Evolutionary conservation across 2,888 invertebrate species (phyloP), one percentile per base, ranked within the genome.

Genomic region (Venustoraphidia nigricollis): DNA sequence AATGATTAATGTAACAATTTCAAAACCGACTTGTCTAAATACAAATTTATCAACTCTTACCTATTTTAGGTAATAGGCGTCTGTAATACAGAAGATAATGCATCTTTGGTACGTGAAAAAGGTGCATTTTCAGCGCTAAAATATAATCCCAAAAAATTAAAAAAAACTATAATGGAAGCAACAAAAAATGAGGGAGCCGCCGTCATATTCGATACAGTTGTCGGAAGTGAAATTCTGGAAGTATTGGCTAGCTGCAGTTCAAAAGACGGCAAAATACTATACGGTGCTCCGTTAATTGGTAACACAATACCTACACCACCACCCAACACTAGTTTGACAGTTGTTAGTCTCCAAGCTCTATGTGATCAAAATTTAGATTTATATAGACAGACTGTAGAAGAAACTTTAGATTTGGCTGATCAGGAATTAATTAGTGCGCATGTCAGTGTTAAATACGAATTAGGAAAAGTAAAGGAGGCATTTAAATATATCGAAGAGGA

Each of bases 111-210:
- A 10, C 62, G 79, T 49, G 69, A 75, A 41, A 72, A 72, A 58
- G 83, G 83, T 36, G 82, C 81, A 2, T 75, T 75, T 58, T 70
- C 76, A 41, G 76, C 81, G 10, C 65, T 81, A 6, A 75, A 75
- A 55, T 79, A 73, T 55, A 70, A 68, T 46, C 67, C 72, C 36
- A 69, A 70, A 47, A 73, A 75, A 49, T 59, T 75, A 44, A 57
- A 71, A 17, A 70, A 74, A 51, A 66, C 72, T 56, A 71, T 81
- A 11, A 65, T 71, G 48, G 71, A 75, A 50, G 63, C 75, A 36
- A 78, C 79, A 1, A 66, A 70, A 2, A 73, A 75, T 10, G 66
- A 72, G 57, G 76, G 77, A n/a, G 78, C 76, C 0, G 67, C 73
- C 58, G 64, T 77, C n/a, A 71, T 81, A 9, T 76, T 81, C 58